Base-by-base conservation (phyloP, 2,888 invertebrate genomes). In the Harpalus rufipes region DNA sequence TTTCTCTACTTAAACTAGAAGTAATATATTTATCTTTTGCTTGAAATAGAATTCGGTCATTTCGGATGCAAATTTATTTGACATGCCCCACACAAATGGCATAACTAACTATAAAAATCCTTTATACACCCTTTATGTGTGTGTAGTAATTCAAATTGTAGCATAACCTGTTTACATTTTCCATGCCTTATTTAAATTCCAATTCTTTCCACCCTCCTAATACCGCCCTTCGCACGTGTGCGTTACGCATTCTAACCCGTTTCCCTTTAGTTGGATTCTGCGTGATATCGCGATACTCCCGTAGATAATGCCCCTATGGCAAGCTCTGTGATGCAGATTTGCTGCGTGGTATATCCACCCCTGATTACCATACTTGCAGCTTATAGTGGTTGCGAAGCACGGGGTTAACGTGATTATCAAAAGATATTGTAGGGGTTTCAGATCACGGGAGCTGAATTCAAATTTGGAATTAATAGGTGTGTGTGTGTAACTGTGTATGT, bases 261-360 rank as follows among this genome's bases (percentile, higher is more conserved):
- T 51, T 51, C 44, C 44, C 12, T 51, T 51, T 51, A 51, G 44
- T 7, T 51, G 44, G 4, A 51, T 51, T 51, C 44, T 51, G 44
- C 44, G 44, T 51, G 44, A 51, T 51, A 51, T 51, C 44, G 44
- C 44, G 44, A 51, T 51, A 8, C 44, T 51, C 44, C 44, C 44
- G 44, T 51, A 51, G 44, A 51, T 51, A 51, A 51, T 51, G 44
- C 44, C 44, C 12, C 44, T 12, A 12, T 32, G 32, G 32, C 6
- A 32, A 32, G 32, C 32, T 32, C 32, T 51, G 44, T 51, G 44
- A 51, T 51, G 44, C 44, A 51, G 44, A 51, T 51, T 51, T 12
- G 32, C 32, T 51, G 44, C 44, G 44, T 51, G 44, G 44, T 51
- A 51, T 4, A 51, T 12, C 44, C 44, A 51, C 44, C 44, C 44